Conservation (phyloP, 2,888 invertebrate species). For the Drosophila flavopinicola region DNA sequence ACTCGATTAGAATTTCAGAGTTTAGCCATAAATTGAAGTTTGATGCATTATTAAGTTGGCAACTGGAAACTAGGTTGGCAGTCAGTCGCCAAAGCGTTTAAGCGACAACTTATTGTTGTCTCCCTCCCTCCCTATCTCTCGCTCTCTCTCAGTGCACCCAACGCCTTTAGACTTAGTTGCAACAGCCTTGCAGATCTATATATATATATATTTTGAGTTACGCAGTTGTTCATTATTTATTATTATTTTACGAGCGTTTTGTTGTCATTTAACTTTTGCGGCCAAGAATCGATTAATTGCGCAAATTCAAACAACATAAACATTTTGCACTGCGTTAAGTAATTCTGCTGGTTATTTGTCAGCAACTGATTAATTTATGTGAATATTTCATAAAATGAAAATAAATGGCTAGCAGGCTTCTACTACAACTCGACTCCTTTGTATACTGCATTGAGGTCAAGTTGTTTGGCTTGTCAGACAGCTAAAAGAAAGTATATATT, state of each 20-base stretch:
- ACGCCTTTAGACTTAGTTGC: conserved; percentile 6
- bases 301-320: conserved; percentile 52
- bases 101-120: conserved; percentile 32
- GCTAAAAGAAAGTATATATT: conserved; percentile 34
- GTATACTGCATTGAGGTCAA: conserved; percentile 29
- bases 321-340: conserved; percentile 57
- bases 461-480: conserved; percentile 5
- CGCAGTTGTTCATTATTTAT: conserved; percentile 31
- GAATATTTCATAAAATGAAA: conserved; percentile 9
- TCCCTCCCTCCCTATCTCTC: neutral
- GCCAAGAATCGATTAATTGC: conserved; percentile 71
- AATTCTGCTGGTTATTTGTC: conserved; percentile 76
- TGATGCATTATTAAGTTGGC: conserved; percentile 57
- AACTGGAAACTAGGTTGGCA: conserved; percentile 64
- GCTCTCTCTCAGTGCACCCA: neutral
- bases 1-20: conserved; percentile 71
- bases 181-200: conserved; percentile 21
- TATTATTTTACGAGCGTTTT: conserved; percentile 42
- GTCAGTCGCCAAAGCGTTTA: conserved; percentile 24
- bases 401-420: conserved; percentile 3
- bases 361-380: conserved; percentile 73
- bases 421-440: conserved; percentile 4
- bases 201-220: no score
- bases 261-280: conserved; percentile 46
- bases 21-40: conserved; percentile 66